A percentile compares a stretch with the other conserved stretches of the same genome.
These are phyloP conservation scores for Gallinago nigripennis DNA, from an alignment of 2,797 vertebrate genomes.

Conservation along the genomic window DNA sequence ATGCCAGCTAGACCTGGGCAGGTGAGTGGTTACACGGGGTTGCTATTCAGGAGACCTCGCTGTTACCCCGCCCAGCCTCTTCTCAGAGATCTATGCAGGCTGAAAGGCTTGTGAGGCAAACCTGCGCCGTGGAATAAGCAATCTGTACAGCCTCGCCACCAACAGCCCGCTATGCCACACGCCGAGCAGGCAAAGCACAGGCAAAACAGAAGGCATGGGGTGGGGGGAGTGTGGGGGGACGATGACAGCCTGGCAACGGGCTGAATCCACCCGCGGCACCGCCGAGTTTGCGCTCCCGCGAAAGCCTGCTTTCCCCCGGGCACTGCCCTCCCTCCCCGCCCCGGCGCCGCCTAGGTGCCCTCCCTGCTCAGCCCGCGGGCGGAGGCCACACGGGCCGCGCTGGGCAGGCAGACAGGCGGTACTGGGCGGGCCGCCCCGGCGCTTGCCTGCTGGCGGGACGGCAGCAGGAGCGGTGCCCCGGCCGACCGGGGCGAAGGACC, in stretches of 20 bases:
- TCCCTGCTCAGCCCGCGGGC: not conserved
- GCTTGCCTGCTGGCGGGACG: too few relatives aligned
- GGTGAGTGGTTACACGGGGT: rapidly evolving
- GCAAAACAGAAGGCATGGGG: not conserved
- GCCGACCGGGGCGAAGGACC: too few relatives aligned
- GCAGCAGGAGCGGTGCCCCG: not conserved
- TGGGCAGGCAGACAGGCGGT: not conserved
- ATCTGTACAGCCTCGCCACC: not conserved
- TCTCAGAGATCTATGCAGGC: rapidly evolving
- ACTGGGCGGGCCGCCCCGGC: too few relatives aligned
- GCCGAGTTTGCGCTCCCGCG: rapidly evolving
- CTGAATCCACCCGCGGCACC: rapidly evolving
- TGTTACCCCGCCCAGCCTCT: rapidly evolving
- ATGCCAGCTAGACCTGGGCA: rapidly evolving
- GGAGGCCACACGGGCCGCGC: not conserved
- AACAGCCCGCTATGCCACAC: rapidly evolving
- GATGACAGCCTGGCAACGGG: rapidly evolving
- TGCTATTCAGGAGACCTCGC: rapidly evolving
- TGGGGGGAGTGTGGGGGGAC: too few relatives aligned
- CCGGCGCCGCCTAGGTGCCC: not conserved
- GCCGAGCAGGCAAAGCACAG: rapidly evolving
- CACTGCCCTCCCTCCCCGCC: not conserved
- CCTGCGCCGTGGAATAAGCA: rapidly evolving
- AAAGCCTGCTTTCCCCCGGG: rapidly evolving
- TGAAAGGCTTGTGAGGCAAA: rapidly evolving